Conservation (phyloP, 2,888 invertebrate genomes). For the Bhutanitis thaidina region DNA sequence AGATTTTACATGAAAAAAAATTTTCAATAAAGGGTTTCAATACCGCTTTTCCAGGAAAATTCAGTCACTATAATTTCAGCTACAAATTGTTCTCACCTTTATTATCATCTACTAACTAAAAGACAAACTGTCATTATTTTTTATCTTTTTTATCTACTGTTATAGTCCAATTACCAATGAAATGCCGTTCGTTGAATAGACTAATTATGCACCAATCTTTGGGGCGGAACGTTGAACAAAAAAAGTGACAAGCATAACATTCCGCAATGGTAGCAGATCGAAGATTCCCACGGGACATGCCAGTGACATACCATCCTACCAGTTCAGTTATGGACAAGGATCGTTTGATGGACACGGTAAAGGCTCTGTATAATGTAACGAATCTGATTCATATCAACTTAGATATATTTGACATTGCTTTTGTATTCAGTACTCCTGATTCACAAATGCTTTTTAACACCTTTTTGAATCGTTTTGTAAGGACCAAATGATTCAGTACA, state of each 20-base stretch:
- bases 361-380: too few species aligned
- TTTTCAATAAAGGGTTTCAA: too few species aligned
- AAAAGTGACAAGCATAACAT: constrained; percentile 20
- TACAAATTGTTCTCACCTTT: not conserved
- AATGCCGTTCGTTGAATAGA: constrained; percentile 15
- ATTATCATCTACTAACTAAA: not conserved
- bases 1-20: too few species aligned
- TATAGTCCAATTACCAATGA: constrained; percentile 21
- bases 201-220: constrained; percentile 20
- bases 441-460: too few species aligned
- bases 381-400: too few species aligned
- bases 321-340: not conserved
- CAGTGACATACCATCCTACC: not conserved
- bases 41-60: too few species aligned
- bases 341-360: not conserved
- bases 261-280: constrained; percentile 9
- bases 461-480: too few species aligned
- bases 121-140: constrained; percentile 8
- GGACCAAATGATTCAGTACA: too few species aligned
- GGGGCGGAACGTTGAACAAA: constrained; percentile 20
- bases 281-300: constrained; percentile 16
- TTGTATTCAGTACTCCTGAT: too few species aligned
- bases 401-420: too few species aligned
- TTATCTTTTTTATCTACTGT: constrained; percentile 6
- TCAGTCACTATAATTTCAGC: too few species aligned